A percentile compares a stretch with the other conserved stretches of the same genome.
phyloP scores from a whole-genome alignment of 2,888 invertebrate genomes.

The Melanophora roralis region DNA sequence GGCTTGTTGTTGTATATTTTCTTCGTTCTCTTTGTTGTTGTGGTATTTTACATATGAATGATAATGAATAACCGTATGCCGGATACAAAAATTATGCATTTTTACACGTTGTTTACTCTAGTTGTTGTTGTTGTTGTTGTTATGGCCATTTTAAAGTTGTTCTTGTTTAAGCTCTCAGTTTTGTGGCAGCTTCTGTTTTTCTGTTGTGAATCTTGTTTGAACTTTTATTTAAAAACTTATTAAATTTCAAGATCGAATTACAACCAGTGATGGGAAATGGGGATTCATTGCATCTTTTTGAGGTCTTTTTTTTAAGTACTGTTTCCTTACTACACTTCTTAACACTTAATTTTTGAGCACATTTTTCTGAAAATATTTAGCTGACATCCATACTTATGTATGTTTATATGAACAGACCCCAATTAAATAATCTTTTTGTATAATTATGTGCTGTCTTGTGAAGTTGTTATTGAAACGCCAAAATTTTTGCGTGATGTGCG shows the following conservation, averaged over 20 bases:
- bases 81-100: constrained; percentile 59
- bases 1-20: not conserved
- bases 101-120: constrained; percentile 50
- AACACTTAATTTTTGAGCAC: too few species aligned
- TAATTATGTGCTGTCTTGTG: too few species aligned
- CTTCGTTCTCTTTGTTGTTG: not conserved
- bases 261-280: too few species aligned
- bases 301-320: too few species aligned
- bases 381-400: too few species aligned
- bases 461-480: too few species aligned
- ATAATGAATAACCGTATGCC: constrained; percentile 53
- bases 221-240: constrained; percentile 37
- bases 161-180: not conserved
- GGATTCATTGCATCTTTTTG: too few species aligned
- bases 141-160: not conserved
- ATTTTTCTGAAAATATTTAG: too few species aligned
- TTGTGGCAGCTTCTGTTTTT: constrained; percentile 41
- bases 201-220: not conserved
- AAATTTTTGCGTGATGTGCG: too few species aligned
- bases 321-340: too few species aligned
- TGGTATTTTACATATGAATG: constrained; percentile 32
- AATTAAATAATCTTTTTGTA: too few species aligned
- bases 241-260: constrained; percentile 49
- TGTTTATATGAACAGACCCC: too few species aligned
- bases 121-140: not conserved